A percentile compares a stretch with the other conserved stretches of the same genome.
These are phyloP conservation scores for Chouioia cunea DNA, from an alignment of 2,888 invertebrate genomes.

Conservation along the genomic window DNA sequence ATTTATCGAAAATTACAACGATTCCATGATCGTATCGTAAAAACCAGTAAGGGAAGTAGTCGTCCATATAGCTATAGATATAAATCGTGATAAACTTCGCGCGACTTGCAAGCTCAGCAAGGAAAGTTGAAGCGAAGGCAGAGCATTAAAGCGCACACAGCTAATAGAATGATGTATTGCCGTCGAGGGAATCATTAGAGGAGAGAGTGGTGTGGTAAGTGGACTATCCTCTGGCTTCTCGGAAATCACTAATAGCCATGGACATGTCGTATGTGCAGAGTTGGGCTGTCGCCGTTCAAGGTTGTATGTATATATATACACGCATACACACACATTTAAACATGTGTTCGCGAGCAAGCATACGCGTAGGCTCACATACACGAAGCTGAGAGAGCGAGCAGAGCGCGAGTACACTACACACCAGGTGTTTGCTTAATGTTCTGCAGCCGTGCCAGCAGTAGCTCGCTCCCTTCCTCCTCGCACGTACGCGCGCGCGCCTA, in stretches of 20 bases:
- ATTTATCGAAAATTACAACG: too few species aligned
- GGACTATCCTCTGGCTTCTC: slow-evolving; percentile 17
- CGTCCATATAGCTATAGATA: too few species aligned
- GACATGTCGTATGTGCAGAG: slow-evolving; percentile 26
- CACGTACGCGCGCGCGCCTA: background rate
- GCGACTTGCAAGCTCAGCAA: too few species aligned
- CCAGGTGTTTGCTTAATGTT: too few species aligned
- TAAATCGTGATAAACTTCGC: too few species aligned
- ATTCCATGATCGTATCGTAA: too few species aligned
- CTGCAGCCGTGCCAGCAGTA: too few species aligned
- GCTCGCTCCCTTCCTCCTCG: background rate
- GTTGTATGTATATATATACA: too few species aligned
- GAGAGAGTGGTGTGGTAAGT: slow-evolving; percentile 16
- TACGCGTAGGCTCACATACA: background rate
- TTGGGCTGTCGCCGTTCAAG: slow-evolving; percentile 15
- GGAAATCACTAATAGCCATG: slow-evolving; percentile 38
- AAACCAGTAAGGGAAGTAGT: too few species aligned
- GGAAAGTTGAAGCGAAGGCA: too few species aligned
- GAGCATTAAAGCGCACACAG: background rate
- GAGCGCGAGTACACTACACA: background rate
- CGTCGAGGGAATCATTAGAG: slow-evolving; percentile 23
- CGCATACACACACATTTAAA: background rate
- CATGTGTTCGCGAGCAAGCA: background rate
- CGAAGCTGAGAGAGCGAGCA: background rate
- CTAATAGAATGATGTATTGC: slow-evolving; percentile 30